A percentile compares a stretch with the other conserved stretches of the same genome.
Evolutionary conservation across 2,113 vertebrate species (phyloP).

Genomic region (Lepisosteus oculatus): DNA sequence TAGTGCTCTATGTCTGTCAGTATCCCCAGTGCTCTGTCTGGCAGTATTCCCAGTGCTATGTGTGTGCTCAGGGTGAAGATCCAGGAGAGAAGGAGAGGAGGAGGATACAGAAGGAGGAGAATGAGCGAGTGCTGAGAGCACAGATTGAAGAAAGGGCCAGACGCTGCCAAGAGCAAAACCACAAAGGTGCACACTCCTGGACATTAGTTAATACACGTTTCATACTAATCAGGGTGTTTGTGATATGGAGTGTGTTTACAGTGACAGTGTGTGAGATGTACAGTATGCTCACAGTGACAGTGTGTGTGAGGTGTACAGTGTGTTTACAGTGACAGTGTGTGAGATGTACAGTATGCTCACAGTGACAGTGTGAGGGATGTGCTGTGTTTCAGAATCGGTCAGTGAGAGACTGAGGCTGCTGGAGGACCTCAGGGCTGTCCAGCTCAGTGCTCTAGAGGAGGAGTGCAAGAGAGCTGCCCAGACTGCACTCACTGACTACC

Average conservation of each 20-base stretch:
- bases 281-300: conserved; percentile 31
- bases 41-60: background rate
- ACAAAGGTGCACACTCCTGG: conserved; percentile 47
- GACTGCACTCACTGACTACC: conserved; percentile 53
- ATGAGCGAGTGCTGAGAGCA: conserved; percentile 40
- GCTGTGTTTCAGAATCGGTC: conserved; percentile 43
- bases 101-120: conserved; percentile 48
- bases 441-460: conserved; percentile 47
- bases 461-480: conserved; percentile 43
- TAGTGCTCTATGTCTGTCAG: no score
- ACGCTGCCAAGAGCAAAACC: conserved; percentile 36
- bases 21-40: no score
- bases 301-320: conserved; percentile 20
- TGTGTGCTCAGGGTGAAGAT: conserved; percentile 56
- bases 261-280: background rate
- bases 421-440: conserved; percentile 44
- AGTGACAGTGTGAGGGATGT: background rate
- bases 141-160: conserved; percentile 54
- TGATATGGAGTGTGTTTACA: background rate
- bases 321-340: background rate
- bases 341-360: background rate
- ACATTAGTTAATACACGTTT: background rate
- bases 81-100: conserved; percentile 36
- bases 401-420: conserved; percentile 41
- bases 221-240: no score